Percentiles rank a stretch among this genome's conserved stretches.
Evolutionary conservation across 2,113 vertebrate genomes (phyloP).

Genomic region (Eubucco bourcierii): DNA sequence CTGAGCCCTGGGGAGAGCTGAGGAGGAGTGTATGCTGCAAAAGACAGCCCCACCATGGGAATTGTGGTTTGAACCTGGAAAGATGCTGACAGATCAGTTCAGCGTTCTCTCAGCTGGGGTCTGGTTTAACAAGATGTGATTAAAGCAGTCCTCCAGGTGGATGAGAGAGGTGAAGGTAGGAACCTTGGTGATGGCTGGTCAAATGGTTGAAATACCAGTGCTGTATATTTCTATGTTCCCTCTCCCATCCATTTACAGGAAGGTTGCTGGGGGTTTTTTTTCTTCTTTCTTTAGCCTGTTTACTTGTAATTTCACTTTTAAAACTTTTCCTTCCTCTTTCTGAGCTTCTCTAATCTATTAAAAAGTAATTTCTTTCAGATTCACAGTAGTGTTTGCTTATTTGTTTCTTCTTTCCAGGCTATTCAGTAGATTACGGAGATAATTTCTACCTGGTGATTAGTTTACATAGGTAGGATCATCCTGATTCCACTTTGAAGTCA

Average conservation of each 20-base stretch:
- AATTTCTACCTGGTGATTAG: neutral
- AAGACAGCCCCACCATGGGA: constrained; percentile 18
- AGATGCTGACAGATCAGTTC: rapidly evolving
- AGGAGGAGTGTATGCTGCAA: neutral
- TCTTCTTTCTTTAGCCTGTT: neutral
- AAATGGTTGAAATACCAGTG: neutral
- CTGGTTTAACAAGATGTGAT: neutral
- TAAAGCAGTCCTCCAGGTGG: neutral
- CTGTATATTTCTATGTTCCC: neutral
- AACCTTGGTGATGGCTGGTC: neutral
- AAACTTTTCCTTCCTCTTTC: neutral
- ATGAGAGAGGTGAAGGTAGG: neutral
- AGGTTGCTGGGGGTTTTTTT: neutral
- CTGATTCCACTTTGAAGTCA: neutral
- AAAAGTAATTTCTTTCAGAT: neutral
- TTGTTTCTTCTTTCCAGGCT: neutral
- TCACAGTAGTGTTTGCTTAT: neutral
- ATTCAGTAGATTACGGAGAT: neutral
- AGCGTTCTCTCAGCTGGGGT: neutral
- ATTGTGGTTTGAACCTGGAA: neutral
- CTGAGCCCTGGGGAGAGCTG: constrained; percentile 33
- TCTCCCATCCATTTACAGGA: neutral
- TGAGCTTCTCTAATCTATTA: neutral
- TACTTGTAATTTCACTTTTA: constrained; percentile 22
- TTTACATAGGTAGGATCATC: neutral